Conservation (phyloP, 1,140 invertebrate genomes). For the Luehdorfia chinensis region DNA sequence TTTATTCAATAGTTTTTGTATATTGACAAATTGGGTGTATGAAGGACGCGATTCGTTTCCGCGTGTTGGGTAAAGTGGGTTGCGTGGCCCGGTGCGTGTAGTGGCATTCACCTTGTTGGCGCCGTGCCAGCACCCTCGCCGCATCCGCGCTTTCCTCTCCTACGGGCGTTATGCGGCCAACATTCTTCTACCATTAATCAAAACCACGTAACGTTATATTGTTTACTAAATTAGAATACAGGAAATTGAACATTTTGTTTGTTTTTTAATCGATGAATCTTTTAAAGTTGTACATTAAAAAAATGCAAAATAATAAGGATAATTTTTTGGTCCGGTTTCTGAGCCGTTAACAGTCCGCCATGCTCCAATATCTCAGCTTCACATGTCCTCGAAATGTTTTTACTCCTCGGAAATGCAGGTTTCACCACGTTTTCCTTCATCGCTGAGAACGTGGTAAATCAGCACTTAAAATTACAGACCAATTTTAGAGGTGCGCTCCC, state of each 20-base stretch:
- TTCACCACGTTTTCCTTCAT: no score
- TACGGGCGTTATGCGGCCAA: constrained; percentile 21
- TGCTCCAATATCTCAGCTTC: no score
- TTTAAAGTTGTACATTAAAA: not conserved
- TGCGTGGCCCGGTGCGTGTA: constrained; percentile 52
- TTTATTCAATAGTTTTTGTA: constrained; percentile 6
- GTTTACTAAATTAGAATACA: constrained; percentile 32
- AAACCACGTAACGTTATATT: constrained; percentile 38
- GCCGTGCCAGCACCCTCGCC: constrained; percentile 40
- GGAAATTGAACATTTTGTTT: constrained; percentile 4
- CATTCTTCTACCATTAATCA: constrained; percentile 42
- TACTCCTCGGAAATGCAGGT: no score
- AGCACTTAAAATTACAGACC: no score
- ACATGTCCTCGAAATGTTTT: no score
- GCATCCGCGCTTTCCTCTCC: constrained; percentile 22
- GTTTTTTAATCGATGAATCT: constrained; percentile 30
- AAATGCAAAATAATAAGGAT: no score
- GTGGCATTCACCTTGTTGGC: constrained; percentile 77
- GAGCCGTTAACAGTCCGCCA: no score
- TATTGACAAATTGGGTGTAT: constrained; percentile 28
- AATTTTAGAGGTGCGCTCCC: no score
- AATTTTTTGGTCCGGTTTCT: no score
- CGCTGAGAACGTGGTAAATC: no score
- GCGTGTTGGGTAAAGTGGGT: constrained; percentile 63
- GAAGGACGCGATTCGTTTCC: constrained; percentile 52